Base-by-base conservation (phyloP, 2,888 invertebrate genomes). In the Augiades crinisus region DNA sequence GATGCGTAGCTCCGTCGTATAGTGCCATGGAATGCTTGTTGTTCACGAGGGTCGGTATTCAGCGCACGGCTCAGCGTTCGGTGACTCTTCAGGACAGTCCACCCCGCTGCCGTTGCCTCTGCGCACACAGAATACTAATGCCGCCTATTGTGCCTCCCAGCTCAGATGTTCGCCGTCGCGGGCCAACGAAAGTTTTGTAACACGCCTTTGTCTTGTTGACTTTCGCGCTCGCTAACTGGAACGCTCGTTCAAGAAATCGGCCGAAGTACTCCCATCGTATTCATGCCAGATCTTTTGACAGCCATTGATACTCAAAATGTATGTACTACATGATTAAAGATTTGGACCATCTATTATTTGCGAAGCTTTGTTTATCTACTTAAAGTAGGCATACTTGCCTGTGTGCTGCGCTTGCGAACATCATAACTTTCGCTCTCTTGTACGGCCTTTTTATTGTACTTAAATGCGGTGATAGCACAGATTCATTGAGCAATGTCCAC, bases 71-170 rank as follows among this genome's bases (percentile, higher is more conserved):
- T 59, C 60, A 57, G 76, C 79, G 86, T 83, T 64, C 87, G 82
- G 76, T 85, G 88, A 88, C 88, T 85, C 80, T 80, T 80, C 78
- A 70, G 75, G 70, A 72, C 78, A 72, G 78, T 81, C 75, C 80
- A 78, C 71, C 72, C 73, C 70, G 75, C 75, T 73, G 78, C 75
- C 76, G 73, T 75, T 74, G 72, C 70, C 72, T 60, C 62, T 65
- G 64, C 67, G 69, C 70, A 70, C 66, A 66, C 67, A 62, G 88
- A 82, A 89, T 89, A 87, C 82, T 85, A 89, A 89, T 89, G 69
- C 53, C 64, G 57, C 24, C 72, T 70, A 78, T 82, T 82, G 78
- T 83, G 65, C 67, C 51, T 51, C 63, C 67, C 63, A 75, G 72
- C 69, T 72, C 65, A 69, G 67, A 69, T 69, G 68, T 64, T 75